These are phyloP conservation scores for Typhlichthys subterraneus DNA, from an alignment of 2,797 vertebrate species.

Conservation along the genomic window DNA sequence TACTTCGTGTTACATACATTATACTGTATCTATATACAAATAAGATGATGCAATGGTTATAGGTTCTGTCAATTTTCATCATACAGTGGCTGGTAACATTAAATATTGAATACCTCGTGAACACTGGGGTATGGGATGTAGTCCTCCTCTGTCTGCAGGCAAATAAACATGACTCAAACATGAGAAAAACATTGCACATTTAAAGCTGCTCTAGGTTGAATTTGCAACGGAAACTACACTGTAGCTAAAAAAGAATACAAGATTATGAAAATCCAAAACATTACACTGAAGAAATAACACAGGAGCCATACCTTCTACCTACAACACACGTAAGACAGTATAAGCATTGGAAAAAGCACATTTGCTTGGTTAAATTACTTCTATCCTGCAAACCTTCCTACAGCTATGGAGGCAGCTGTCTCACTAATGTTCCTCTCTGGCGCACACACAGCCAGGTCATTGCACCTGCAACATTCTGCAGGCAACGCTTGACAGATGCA, in stretches of 20 bases:
- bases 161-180: constrained; percentile 53
- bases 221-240: no score
- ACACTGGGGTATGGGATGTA: constrained; percentile 98
- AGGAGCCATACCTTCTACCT: no score
- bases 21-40: no score
- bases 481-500: background rate
- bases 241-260: no score
- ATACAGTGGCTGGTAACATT: no score
- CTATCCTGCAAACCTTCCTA: constrained; percentile 11
- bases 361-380: background rate
- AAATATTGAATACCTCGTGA: constrained; percentile 84
- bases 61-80: no score
- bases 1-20: no score
- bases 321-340: background rate
- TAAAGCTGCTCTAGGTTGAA: background rate
- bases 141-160: constrained; percentile 93
- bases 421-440: background rate
- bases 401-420: background rate
- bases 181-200: constrained; percentile 15
- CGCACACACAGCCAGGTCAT: background rate
- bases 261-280: no score
- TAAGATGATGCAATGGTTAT: no score
- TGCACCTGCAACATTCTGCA: background rate
- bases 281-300: no score
- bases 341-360: background rate